phyloP scores from a whole-genome alignment of 2,113 vertebrate genomes.

The Eurystomus gularis region DNA sequence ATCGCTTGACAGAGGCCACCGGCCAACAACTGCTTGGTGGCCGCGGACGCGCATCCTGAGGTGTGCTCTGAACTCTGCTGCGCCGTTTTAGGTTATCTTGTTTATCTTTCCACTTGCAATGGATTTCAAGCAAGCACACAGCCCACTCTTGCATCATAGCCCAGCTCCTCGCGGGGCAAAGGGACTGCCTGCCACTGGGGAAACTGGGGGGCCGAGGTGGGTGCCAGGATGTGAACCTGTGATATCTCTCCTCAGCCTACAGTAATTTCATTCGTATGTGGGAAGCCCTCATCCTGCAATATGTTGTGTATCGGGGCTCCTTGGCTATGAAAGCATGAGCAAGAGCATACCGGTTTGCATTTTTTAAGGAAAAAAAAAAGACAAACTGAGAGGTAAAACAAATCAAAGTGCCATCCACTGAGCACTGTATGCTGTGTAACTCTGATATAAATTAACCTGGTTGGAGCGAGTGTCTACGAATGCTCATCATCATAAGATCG shows the following conservation, averaged over 20 bases:
- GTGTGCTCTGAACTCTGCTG: background rate
- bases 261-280: background rate
- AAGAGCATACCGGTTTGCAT: background rate
- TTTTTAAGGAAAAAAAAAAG: background rate
- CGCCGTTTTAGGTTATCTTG: background rate
- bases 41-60: background rate
- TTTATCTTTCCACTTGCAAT: background rate
- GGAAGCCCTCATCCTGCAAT: background rate
- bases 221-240: background rate
- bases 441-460: background rate
- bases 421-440: background rate
- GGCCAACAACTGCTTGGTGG: background rate
- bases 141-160: background rate
- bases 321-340: background rate
- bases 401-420: accelerated
- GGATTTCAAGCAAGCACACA: accelerated
- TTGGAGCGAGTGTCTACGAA: background rate
- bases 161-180: background rate
- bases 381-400: background rate
- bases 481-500: background rate
- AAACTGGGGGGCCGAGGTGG: background rate
- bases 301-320: background rate
- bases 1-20: background rate
- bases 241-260: background rate
- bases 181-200: background rate